These are phyloP conservation scores for Venustaconcha ellipsiformis DNA, from an alignment of 1,140 invertebrate species.

Conservation along the genomic window DNA sequence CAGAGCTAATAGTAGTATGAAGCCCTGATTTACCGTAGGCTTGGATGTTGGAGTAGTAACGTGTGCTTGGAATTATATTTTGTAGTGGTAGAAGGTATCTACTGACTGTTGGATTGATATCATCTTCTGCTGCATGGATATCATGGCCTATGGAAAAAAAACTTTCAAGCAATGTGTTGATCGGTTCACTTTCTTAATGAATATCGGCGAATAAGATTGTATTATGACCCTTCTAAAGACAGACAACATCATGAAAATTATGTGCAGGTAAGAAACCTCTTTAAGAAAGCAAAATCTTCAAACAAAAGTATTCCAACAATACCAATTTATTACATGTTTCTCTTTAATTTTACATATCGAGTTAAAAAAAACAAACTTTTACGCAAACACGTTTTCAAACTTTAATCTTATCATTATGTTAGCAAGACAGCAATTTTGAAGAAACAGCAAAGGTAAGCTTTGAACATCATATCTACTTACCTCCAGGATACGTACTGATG, in stretches of 20 bases:
- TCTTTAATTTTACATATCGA: too few relatives aligned
- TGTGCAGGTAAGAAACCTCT: too few relatives aligned
- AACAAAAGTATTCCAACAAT: too few relatives aligned
- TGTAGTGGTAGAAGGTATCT: slow-evolving; percentile 7
- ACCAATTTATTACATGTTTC: too few relatives aligned
- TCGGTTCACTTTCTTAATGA: too few relatives aligned
- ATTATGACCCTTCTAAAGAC: not conserved
- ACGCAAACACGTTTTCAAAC: too few relatives aligned
- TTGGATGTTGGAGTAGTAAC: slow-evolving; percentile 27
- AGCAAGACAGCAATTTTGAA: too few relatives aligned
- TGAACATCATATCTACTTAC: slow-evolving; percentile 9
- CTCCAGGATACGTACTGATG: slow-evolving; percentile 28
- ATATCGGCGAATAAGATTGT: not conserved
- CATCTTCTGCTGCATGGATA: slow-evolving; percentile 1
- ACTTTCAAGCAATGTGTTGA: not conserved
- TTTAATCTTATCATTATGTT: too few relatives aligned
- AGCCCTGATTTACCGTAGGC: slow-evolving; percentile 28
- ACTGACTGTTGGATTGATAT: not conserved
- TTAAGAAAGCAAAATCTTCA: too few relatives aligned
- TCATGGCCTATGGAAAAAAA: slow-evolving; percentile 19
- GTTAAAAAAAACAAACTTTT: too few relatives aligned
- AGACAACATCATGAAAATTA: too few relatives aligned
- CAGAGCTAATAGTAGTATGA: slow-evolving; percentile 19
- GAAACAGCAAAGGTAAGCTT: too few relatives aligned
- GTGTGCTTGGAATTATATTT: slow-evolving; percentile 1